These are phyloP conservation scores for Solea senegalensis DNA, from an alignment of 2,113 vertebrate genomes.

Conservation along the genomic window DNA sequence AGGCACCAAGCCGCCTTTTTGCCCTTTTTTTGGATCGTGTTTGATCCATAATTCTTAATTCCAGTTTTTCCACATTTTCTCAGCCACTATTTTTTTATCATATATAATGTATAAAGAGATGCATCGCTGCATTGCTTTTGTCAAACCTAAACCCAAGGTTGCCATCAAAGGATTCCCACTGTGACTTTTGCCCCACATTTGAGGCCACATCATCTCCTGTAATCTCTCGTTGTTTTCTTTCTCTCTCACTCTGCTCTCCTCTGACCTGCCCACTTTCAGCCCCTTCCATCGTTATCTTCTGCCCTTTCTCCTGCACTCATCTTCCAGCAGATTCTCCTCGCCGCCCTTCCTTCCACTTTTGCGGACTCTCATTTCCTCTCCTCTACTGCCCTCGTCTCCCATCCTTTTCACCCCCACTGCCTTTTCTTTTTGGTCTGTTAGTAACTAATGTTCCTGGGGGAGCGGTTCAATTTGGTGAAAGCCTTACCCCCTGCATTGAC, in stretches of 20 bases:
- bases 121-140: too few species aligned
- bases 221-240: slow-evolving; percentile 41
- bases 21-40: too few species aligned
- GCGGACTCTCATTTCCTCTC: not conserved
- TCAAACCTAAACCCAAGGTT: not conserved
- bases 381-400: slow-evolving; percentile 3
- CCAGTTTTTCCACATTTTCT: too few species aligned
- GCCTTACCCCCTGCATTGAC: slow-evolving; percentile 71
- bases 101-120: too few species aligned
- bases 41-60: too few species aligned
- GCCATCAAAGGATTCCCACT: slow-evolving; percentile 30
- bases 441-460: slow-evolving; percentile 67
- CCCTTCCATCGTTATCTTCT: not conserved
- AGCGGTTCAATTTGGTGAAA: slow-evolving; percentile 60
- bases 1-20: too few species aligned
- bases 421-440: slow-evolving; percentile 44
- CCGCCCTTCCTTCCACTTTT: slow-evolving; percentile 9
- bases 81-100: too few species aligned
- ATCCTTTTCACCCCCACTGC: slow-evolving; percentile 18
- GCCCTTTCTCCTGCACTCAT: not conserved
- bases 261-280: not conserved
- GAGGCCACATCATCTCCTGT: slow-evolving; percentile 55
- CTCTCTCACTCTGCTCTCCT: not conserved
- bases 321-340: not conserved
- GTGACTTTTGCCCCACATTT: slow-evolving; percentile 68